Percentiles rank a stretch among this genome's conserved stretches.
Conservation (phyloP, 2,797 vertebrate genomes). For the Myotis vivesi region DNA sequence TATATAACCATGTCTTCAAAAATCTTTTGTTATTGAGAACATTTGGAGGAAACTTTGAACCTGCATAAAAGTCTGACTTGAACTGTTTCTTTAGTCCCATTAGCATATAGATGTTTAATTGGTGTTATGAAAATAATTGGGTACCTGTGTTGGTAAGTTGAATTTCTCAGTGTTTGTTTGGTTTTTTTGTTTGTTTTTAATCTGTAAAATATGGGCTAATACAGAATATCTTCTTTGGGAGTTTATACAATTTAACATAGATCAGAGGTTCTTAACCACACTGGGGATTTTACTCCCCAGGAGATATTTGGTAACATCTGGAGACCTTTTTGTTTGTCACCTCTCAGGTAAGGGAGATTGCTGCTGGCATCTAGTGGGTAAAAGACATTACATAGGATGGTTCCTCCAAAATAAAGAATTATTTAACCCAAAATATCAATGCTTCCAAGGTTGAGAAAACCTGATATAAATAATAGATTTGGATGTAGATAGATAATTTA, state of each 20-base stretch:
- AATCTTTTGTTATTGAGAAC: background rate
- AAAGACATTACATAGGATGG: background rate
- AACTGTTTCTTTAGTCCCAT: background rate
- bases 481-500: background rate
- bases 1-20: background rate
- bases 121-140: background rate
- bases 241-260: background rate
- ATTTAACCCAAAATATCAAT: background rate
- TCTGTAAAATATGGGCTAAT: background rate
- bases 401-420: background rate
- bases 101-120: background rate
- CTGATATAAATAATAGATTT: background rate
- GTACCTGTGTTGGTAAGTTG: background rate
- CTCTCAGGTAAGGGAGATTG: background rate
- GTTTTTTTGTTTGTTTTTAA: background rate
- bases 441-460: background rate
- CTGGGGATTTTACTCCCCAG: background rate
- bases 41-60: background rate
- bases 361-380: background rate
- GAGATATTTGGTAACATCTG: background rate
- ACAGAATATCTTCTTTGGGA: background rate
- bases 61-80: background rate
- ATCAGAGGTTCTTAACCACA: background rate
- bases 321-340: background rate
- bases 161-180: background rate